Evolutionary conservation across 1,140 invertebrate species (phyloP).

Genomic region (Caenorhabditis briggsae): DNA sequence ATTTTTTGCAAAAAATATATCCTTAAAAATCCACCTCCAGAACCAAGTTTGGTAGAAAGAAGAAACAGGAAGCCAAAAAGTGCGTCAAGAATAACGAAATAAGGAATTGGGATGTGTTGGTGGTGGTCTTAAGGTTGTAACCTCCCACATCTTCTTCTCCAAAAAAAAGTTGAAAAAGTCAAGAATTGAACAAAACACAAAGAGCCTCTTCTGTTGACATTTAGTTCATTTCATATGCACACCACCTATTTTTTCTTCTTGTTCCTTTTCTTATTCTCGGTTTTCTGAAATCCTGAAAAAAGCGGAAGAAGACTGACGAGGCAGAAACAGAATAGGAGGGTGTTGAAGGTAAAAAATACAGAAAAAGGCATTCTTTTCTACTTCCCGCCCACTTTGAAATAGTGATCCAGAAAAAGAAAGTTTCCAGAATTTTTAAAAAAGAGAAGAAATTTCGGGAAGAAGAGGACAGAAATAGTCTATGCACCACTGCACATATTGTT

Average conservation of each 20-base stretch:
- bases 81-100: slow-evolving; percentile 32
- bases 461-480: background rate
- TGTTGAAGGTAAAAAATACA: background rate
- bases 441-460: background rate
- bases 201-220: slow-evolving; percentile 1
- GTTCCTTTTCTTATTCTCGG: background rate
- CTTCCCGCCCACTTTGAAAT: slow-evolving; percentile 4
- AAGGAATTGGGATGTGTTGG: background rate
- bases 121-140: background rate
- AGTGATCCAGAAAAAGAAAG: background rate
- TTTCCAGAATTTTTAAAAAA: slow-evolving; percentile 11
- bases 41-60: background rate
- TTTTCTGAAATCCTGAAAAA: background rate
- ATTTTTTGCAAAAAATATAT: background rate
- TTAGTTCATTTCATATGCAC: slow-evolving; percentile 13
- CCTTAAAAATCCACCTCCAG: background rate
- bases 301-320: background rate
- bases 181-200: slow-evolving; percentile 24
- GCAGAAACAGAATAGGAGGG: background rate
- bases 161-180: slow-evolving; percentile 26
- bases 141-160: background rate
- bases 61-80: background rate
- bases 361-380: background rate
- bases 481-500: slow-evolving; percentile 34
- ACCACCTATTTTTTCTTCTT: background rate